Conservation (phyloP, 1,140 invertebrate genomes). For the honey bee (Apis mellifera) region Amel_HAv3.1 CM009932.2:6684001-6684500, state of each 20-base stretch:
- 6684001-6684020: neutral
- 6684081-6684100: neutral
- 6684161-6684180: slow-evolving; percentile 76
- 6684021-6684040: slow-evolving; percentile 9
- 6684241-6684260: slow-evolving; percentile 52
- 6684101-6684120: slow-evolving; percentile 11
- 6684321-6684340: slow-evolving; percentile 1
- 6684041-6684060: neutral
- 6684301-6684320: neutral
- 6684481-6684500: no score
- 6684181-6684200: slow-evolving; percentile 73
- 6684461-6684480: no score
- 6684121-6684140: slow-evolving; percentile 67
- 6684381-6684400: no score
- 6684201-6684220: slow-evolving; percentile 59
- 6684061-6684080: neutral
- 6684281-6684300: neutral
- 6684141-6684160: slow-evolving; percentile 75
- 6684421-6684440: no score
- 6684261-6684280: slow-evolving; percentile 12
- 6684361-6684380: no score
- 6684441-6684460: no score
- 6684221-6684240: slow-evolving; percentile 40
- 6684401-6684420: no score
- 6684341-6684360: neutral